Conservation (phyloP, 2,113 vertebrate genomes). For the Mastomys coucha region DNA sequence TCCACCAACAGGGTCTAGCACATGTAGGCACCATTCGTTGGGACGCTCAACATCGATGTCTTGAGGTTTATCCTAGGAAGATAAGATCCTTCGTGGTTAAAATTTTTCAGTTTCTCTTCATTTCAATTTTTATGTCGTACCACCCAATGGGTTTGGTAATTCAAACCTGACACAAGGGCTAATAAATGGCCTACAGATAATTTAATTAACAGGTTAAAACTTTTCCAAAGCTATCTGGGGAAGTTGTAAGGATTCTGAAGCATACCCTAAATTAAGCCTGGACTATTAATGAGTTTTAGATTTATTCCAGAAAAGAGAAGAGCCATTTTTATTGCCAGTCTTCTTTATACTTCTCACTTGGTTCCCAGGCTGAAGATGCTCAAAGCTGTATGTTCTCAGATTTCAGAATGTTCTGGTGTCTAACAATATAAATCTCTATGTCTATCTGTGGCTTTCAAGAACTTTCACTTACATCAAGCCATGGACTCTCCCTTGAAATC, state of each 20-base stretch:
- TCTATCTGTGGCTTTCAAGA: not conserved
- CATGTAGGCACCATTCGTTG: not conserved
- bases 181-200: constrained; percentile 35
- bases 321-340: not conserved
- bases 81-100: not conserved
- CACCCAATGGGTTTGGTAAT: not conserved
- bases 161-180: not conserved
- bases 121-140: not conserved
- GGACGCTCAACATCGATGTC: not conserved
- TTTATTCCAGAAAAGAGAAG: constrained; percentile 47
- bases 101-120: not conserved
- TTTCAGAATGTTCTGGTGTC: not conserved
- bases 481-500: not conserved
- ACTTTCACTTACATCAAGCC: not conserved
- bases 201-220: constrained; percentile 62
- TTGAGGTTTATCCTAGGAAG: constrained; percentile 9
- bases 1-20: rapidly evolving
- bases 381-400: rapidly evolving
- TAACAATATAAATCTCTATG: not conserved
- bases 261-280: constrained; percentile 40
- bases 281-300: constrained; percentile 51
- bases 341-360: not conserved
- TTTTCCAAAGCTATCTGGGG: constrained; percentile 48
- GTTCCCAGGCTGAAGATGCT: not conserved
- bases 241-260: constrained; percentile 33